Evolutionary conservation across 1,140 invertebrate species (phyloP), one percentile per base, ranked within the genome.

Genomic region (Lutraria rhynchaena): DNA sequence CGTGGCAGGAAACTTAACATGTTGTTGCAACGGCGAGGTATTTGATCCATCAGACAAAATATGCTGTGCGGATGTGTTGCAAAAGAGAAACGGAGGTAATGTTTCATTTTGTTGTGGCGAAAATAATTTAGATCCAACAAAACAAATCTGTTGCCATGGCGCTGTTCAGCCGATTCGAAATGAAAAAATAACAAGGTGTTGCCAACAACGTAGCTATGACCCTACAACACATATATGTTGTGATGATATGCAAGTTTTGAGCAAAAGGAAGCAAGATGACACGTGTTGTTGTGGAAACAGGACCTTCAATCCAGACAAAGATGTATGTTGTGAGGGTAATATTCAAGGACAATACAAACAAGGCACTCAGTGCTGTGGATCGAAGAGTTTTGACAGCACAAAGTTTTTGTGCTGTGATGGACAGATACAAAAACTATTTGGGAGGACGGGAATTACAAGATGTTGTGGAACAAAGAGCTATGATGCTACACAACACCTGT

Each of bases 371-470:
- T 73, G 70, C 15, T 73, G 70, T 58, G 70, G 53, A 22, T 17
- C 19, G 13, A 73, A 33, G 46, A 74, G 55, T 46, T 74, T 74
- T 44, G 57, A 74, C 55, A 4, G 51, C 17, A 58, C 57, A 35
- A 74, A 74, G 57, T 37, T 60, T 31, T 13, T 74, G 9, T 74
- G 71, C 17, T 74, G 71, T 22, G 71, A 74, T 31, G 71, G 71
- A 22, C 15, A 29, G 27, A 35, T 73, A 17, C 70, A 73, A 44
- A n/a, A 33, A 0, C 51, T 73, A 3, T 41, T 24, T 55, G 46
- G 22, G 9, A 58, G 37, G 29, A 58, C 11, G 1, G 17, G 19
- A 7, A 29, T 31, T 13, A 74, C 71, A 29, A 58, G 57, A 74
- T 74, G 71, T 74, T 74, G 71, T n/a, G 71, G 71, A 3, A 37